Conservation (phyloP, 2,888 invertebrate species). For the Octodonta nipae region DNA sequence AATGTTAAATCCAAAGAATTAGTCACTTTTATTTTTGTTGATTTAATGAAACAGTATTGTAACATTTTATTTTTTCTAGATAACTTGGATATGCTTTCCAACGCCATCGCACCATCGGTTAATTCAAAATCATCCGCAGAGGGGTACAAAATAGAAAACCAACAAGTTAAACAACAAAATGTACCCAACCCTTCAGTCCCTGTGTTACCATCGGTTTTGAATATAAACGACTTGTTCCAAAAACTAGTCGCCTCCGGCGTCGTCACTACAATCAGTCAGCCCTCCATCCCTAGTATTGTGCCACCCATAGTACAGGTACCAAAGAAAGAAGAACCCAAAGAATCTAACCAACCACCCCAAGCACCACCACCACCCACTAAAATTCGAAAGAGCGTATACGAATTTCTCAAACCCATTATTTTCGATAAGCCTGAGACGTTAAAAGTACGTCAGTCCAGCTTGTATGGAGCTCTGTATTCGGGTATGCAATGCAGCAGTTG, state of each 20-base stretch:
- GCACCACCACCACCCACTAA: constrained; percentile 5
- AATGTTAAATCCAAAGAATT: too few species aligned
- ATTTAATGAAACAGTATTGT: too few species aligned
- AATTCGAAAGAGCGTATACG: constrained; percentile 20
- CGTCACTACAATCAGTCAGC: neutral
- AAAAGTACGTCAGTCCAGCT: constrained; percentile 55
- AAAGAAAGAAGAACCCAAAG: neutral
- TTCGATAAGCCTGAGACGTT: constrained; percentile 58
- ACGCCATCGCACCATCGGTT: constrained; percentile 48
- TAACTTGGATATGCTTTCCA: constrained; percentile 52
- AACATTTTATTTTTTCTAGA: too few species aligned
- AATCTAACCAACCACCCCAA: neutral
- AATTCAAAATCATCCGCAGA: constrained; percentile 37
- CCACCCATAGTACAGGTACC: neutral
- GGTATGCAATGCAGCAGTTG: constrained; percentile 96
- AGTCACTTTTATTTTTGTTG: too few species aligned
- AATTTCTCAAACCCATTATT: constrained; percentile 47
- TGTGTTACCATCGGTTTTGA: constrained; percentile 26
- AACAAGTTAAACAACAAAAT: neutral
- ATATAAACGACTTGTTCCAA: constrained; percentile 72
- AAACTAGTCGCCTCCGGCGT: constrained; percentile 46
- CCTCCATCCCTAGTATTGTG: neutral
- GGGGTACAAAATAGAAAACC: constrained; percentile 42
- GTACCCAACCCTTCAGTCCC: constrained; percentile 19
- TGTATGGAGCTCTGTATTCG: constrained; percentile 60